A percentile compares a stretch with the other conserved stretches of the same genome.
Evolutionary conservation across 2,113 vertebrate species (phyloP).

Genomic region (Rhizomys pruinosus): DNA sequence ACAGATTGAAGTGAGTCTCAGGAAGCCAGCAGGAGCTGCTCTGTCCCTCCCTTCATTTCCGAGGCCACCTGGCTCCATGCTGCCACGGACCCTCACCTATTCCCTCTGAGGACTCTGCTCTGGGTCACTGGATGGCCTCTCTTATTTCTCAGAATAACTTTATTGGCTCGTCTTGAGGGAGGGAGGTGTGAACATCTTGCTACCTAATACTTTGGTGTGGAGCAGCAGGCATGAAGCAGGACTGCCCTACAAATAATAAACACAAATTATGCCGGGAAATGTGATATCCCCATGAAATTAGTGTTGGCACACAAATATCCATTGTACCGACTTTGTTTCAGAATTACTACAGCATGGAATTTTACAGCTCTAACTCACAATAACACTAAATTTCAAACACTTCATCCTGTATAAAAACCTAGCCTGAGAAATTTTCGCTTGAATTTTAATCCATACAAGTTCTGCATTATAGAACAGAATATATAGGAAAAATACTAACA

Average conservation of each 20-base stretch:
- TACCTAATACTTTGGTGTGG: not conserved
- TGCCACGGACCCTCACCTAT: not conserved
- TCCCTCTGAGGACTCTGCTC: not conserved
- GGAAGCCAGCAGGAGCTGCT: not conserved
- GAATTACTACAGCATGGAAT: not conserved
- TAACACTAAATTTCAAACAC: conserved; percentile 60
- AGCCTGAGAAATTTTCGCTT: conserved; percentile 47
- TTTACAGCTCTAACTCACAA: conserved; percentile 36
- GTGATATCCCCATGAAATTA: conserved; percentile 10
- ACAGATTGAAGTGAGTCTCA: not conserved
- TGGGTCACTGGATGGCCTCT: not conserved
- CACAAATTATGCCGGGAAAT: not conserved
- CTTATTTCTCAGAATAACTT: not conserved
- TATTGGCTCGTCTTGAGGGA: not conserved
- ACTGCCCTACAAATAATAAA: not conserved
- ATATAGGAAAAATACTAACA: conserved; percentile 20
- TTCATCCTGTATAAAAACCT: not conserved
- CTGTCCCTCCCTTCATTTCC: not conserved
- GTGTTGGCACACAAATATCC: conserved; percentile 23
- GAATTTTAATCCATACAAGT: conserved; percentile 18
- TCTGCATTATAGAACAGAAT: conserved; percentile 13
- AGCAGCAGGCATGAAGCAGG: not conserved
- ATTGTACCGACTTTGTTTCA: conserved; percentile 71
- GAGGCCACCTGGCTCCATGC: not conserved
- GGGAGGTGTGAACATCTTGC: not conserved